Evolutionary conservation across 2,888 invertebrate species (phyloP).

Genomic region (Sphaerophoria rueppellii): DNA sequence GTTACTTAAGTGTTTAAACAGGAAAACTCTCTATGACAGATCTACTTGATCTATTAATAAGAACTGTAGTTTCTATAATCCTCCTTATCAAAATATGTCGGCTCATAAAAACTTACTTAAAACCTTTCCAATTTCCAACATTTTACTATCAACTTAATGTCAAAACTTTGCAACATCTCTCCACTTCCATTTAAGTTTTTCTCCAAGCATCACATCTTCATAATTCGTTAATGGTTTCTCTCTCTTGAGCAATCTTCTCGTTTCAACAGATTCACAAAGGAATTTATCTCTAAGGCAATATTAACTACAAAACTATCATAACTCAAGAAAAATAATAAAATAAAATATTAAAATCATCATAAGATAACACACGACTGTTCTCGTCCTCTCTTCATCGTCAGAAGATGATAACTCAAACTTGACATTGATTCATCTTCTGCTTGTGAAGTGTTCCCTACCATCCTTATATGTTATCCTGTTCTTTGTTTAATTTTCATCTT

Average conservation of each 20-base stretch:
- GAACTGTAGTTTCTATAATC: background rate
- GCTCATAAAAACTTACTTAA: background rate
- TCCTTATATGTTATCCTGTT: background rate
- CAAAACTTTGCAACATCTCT: background rate
- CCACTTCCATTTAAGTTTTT: background rate
- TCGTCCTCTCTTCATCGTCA: background rate
- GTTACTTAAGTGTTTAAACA: no score
- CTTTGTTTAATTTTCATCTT: constrained; percentile 5
- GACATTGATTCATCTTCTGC: constrained; percentile 12
- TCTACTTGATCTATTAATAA: no score
- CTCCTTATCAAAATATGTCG: no score
- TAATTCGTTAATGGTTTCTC: no score
- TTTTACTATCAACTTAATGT: background rate
- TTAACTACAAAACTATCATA: no score
- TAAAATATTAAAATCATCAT: no score
- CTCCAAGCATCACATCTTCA: background rate
- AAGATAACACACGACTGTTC: no score
- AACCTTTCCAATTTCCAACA: background rate
- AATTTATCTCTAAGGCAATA: no score
- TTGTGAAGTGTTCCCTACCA: constrained; percentile 6
- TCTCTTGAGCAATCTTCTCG: no score
- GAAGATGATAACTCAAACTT: constrained; percentile 13
- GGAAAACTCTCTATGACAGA: no score
- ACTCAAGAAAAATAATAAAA: no score
- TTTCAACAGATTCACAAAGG: no score